Evolutionary conservation across 2,113 vertebrate species (phyloP).

Genomic region (Salvelinus sp.): DNA sequence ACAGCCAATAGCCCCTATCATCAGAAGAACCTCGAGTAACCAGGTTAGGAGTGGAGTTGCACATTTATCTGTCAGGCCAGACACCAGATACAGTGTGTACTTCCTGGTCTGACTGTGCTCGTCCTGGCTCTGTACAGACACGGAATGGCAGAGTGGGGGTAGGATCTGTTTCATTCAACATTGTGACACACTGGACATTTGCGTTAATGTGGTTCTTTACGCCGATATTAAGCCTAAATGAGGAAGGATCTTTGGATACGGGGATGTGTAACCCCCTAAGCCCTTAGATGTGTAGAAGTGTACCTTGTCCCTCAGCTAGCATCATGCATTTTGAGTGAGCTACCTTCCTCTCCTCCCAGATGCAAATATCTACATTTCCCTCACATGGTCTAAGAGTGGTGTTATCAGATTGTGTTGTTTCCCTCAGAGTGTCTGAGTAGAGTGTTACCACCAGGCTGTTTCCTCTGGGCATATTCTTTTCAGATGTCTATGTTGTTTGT

Average conservation of each 20-base stretch:
- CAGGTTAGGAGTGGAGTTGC: constrained; percentile 59
- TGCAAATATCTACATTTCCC: too few species aligned
- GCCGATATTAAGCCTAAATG: constrained; percentile 36
- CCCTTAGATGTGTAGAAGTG: not conserved
- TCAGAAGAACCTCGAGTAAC: constrained; percentile 63
- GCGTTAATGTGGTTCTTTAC: constrained; percentile 53
- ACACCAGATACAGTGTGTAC: constrained; percentile 36
- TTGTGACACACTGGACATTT: constrained; percentile 22
- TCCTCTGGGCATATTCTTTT: constrained; percentile 45
- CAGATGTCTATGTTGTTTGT: constrained; percentile 56
- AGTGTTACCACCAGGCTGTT: not conserved
- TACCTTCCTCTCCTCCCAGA: too few species aligned
- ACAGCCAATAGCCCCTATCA: constrained; percentile 61
- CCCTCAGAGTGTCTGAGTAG: not conserved
- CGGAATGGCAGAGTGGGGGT: constrained; percentile 9
- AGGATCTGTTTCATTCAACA: constrained; percentile 37
- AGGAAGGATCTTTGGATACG: not conserved
- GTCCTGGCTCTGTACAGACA: constrained; percentile 23
- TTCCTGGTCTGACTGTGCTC: not conserved
- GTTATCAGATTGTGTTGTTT: too few species aligned
- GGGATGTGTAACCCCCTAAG: constrained; percentile 21
- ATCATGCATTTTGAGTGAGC: not conserved
- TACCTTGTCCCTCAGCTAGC: not conserved
- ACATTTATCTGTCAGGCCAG: constrained; percentile 71
- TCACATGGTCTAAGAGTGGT: too few species aligned